Percentiles rank a stretch among this genome's conserved stretches.
Evolutionary conservation across 1,140 invertebrate species (phyloP).

Genomic region (Scaptomyza graminum): DNA sequence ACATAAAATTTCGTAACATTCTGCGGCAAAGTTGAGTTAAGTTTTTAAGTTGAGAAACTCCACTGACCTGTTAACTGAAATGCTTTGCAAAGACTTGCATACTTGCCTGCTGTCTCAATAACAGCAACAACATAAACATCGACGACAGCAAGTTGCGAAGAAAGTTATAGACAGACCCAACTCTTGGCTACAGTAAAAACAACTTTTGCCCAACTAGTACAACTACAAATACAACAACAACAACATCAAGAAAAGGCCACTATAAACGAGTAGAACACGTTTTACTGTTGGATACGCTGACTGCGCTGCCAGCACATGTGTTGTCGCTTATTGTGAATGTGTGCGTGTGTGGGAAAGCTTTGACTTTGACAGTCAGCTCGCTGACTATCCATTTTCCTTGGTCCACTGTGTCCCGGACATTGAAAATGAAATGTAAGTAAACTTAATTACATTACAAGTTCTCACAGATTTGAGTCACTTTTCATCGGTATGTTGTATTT

Average conservation of each 20-base stretch:
- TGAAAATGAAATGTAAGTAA: conserved; percentile 77
- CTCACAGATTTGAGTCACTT: conserved; percentile 49
- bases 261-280: conserved; percentile 79
- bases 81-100: conserved; percentile 66
- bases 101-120: conserved; percentile 52
- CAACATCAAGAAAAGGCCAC: conserved; percentile 29
- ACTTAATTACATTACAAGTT: conserved; percentile 73
- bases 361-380: conserved; percentile 46
- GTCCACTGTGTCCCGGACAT: conserved; percentile 68
- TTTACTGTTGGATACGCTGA: conserved; percentile 68
- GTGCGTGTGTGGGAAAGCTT: conserved; percentile 71
- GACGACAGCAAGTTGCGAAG: conserved; percentile 65
- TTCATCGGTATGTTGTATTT: conserved; percentile 15
- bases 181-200: conserved; percentile 74
- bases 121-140: conserved; percentile 32
- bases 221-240: conserved; percentile 35
- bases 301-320: conserved; percentile 32
- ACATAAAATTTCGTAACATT: conserved; percentile 82
- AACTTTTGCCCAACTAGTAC: conserved; percentile 75
- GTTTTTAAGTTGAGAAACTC: conserved; percentile 79
- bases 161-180: conserved; percentile 73
- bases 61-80: conserved; percentile 81
- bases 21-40: conserved; percentile 68
- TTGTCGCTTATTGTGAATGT: conserved; percentile 12
- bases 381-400: conserved; percentile 67